A percentile compares a stretch with the other conserved stretches of the same genome.
These are phyloP conservation scores for Megaleporinus macrocephalus DNA, from an alignment of 2,113 vertebrate genomes.

Conservation along the genomic window DNA sequence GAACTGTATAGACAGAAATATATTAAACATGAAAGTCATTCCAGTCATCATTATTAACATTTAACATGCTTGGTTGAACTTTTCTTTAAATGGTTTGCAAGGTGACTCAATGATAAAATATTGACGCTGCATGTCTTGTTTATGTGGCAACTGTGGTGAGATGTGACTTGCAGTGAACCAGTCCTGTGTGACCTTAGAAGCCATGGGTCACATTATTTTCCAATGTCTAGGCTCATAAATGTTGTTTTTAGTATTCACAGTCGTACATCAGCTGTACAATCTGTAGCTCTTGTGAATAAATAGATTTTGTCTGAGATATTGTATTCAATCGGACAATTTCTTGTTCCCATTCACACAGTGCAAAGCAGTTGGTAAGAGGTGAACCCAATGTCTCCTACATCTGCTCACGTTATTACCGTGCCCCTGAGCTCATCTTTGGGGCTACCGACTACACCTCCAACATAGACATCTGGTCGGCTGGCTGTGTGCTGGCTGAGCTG, in stretches of 20 bases:
- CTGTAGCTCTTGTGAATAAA: background rate
- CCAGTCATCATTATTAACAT: too few species aligned
- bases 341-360: conserved; percentile 70
- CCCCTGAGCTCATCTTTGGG: conserved; percentile 93
- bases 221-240: too few species aligned
- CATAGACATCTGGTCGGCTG: conserved; percentile 92
- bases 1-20: too few species aligned
- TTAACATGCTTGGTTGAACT: too few species aligned
- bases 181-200: too few species aligned
- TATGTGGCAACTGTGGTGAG: too few species aligned
- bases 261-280: background rate
- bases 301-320: background rate
- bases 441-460: conserved; percentile 93
- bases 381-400: conserved; percentile 95
- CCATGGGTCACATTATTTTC: too few species aligned
- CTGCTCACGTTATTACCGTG: conserved; percentile 92
- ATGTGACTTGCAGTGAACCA: too few species aligned
- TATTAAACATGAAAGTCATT: too few species aligned
- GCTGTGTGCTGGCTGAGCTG: conserved; percentile 89
- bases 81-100: too few species aligned
- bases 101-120: too few species aligned
- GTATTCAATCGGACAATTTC: background rate
- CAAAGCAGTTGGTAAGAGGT: conserved; percentile 89
- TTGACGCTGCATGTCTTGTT: too few species aligned
- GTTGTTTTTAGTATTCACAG: background rate